Evolutionary conservation across 1,140 invertebrate genomes (phyloP).

Genomic region (Copidosoma floridanum): DNA sequence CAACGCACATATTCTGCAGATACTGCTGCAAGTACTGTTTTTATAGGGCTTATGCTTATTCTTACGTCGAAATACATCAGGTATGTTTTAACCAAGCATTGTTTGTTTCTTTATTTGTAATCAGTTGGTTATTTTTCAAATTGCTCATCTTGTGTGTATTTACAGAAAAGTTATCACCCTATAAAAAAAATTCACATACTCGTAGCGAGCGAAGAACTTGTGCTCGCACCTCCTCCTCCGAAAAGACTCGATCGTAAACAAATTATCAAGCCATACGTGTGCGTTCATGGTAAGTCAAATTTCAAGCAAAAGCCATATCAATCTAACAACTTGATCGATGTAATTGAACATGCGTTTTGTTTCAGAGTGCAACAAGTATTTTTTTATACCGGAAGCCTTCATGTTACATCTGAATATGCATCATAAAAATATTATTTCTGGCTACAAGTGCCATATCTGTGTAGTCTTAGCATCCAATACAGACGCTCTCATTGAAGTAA

Average conservation of each 20-base stretch:
- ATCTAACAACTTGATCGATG: too few species aligned
- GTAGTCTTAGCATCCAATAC: slow-evolving; percentile 16
- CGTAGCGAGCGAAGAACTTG: slow-evolving; percentile 8
- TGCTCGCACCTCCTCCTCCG: slow-evolving; percentile 16
- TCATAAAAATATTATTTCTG: slow-evolving; percentile 31
- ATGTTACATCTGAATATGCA: slow-evolving; percentile 45
- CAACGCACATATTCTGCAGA: slow-evolving; percentile 56
- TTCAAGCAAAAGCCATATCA: too few species aligned
- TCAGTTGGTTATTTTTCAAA: background rate
- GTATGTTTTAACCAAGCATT: slow-evolving; percentile 31
- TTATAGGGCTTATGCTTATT: slow-evolving; percentile 56
- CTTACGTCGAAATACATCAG: slow-evolving; percentile 60
- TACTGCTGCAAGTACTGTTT: slow-evolving; percentile 63
- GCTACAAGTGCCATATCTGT: slow-evolving; percentile 49
- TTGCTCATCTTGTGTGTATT: background rate
- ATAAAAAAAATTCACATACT: slow-evolving; percentile 19
- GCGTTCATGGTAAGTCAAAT: slow-evolving; percentile 38
- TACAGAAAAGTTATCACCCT: slow-evolving; percentile 27
- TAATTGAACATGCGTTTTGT: background rate
- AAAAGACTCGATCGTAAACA: slow-evolving; percentile 37
- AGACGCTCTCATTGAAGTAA: slow-evolving; percentile 41
- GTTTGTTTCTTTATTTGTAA: background rate
- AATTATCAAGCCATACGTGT: slow-evolving; percentile 45
- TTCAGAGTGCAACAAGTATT: slow-evolving; percentile 46
- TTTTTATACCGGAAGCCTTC: slow-evolving; percentile 49